Conservation (phyloP, 1,140 invertebrate genomes). For the Dendroctonus ponderosae region DNA sequence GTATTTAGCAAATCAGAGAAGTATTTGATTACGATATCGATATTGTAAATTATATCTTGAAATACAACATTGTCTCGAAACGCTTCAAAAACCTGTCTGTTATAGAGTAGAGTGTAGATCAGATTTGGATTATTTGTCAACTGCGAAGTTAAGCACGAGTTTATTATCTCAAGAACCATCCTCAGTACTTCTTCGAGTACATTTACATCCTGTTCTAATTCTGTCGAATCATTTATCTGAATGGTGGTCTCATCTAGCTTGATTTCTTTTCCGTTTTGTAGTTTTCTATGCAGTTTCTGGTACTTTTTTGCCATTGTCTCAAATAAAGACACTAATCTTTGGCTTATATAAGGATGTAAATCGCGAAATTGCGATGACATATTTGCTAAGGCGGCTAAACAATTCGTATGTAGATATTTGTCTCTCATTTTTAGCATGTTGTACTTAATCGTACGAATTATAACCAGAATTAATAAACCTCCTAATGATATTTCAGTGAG, state of each 20-base stretch:
- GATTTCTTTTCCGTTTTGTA: constrained; percentile 44
- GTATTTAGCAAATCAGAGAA: constrained; percentile 44
- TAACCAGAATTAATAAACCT: constrained; percentile 91
- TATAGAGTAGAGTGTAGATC: constrained; percentile 94
- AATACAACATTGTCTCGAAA: constrained; percentile 86
- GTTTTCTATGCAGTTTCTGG: constrained; percentile 37
- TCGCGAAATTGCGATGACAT: constrained; percentile 94
- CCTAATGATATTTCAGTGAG: constrained; percentile 92
- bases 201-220: constrained; percentile 80
- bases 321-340: constrained; percentile 85
- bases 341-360: constrained; percentile 94
- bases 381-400: constrained; percentile 95
- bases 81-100: constrained; percentile 84
- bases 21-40: constrained; percentile 77
- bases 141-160: constrained; percentile 87
- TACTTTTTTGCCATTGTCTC: constrained; percentile 83
- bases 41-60: constrained; percentile 95
- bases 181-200: constrained; percentile 96
- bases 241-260: constrained; percentile 38
- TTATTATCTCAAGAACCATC: constrained; percentile 95
- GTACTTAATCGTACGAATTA: constrained; percentile 94
- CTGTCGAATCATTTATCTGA: constrained; percentile 33
- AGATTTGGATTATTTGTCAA: constrained; percentile 90
- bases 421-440: constrained; percentile 97
- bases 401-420: constrained; percentile 95